Base-by-base conservation (phyloP, 2,113 vertebrate genomes). In the Cebidichthys violaceus region DNA sequence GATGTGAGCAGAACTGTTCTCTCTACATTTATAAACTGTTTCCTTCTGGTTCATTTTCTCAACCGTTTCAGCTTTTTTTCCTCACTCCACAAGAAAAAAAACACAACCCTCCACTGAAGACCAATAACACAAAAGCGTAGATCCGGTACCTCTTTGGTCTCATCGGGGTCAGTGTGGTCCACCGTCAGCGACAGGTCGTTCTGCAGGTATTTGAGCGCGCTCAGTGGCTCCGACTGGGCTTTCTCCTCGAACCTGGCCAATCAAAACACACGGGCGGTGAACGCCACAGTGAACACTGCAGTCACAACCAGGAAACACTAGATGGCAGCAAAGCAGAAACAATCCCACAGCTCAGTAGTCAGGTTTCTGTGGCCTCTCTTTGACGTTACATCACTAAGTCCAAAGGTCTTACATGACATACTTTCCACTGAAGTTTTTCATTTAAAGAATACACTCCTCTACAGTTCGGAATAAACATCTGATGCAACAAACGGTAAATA, bases 161-260 rank as follows among this genome's bases (percentile, higher is more conserved):
- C 98, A 71, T 98, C 96, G 0, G 97, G 98, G 93, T 99, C 97
- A 0, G 96, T 97, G 93, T 99, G 98, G 96, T 99, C 98, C 93
- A 99, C 98, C 0, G 98, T 99, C 70, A 98, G 95, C 4, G 96
- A 99, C 75, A 99, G 95, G 89, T 99, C 98, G 4, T 99, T 99
- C 94, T 99, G 98, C 88, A 99, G 95, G 88, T 99, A 99, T 86
- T 98, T 99, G 79, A 99, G 95, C 70, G 98, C 98, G 92, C 92
- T 97, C 47, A 99, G 94, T 11, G 98, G 98, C 82, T 99, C 98
- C 2, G 96, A 96, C 79, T 98, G 97, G 82, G 98, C 98, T 88
- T 98, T 98, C 89, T 99, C 98, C 94, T 99, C 97, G 94, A 99
- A 99, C 89, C 98, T 99, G 87, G n/a, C 33, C 52, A 76, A 52